Evolutionary conservation across 2,797 vertebrate species (phyloP).

Genomic region (Orestias chungarensis): DNA sequence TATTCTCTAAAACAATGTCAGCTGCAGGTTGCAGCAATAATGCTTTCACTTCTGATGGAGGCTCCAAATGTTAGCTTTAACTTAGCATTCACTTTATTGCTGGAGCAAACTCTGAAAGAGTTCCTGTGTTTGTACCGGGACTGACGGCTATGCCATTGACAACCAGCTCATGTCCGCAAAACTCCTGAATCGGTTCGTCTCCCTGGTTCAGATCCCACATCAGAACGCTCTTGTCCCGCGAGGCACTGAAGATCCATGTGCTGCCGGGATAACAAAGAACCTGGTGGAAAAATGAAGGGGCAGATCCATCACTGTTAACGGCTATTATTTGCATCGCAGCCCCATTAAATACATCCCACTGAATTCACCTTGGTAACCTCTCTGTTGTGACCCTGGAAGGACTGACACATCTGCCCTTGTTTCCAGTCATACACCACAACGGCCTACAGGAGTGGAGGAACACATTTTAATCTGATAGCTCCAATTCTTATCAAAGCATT

Average conservation of each 20-base stretch:
- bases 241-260: conserved; percentile 90
- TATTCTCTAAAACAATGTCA: too few species aligned
- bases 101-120: conserved; percentile 5
- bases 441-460: conserved; percentile 68
- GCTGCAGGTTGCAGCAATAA: too few species aligned
- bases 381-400: conserved; percentile 86
- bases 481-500: conserved; percentile 1
- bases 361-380: conserved; percentile 93
- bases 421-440: conserved; percentile 93
- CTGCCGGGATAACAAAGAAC: conserved; percentile 83
- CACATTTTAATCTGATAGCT: conserved; percentile 1
- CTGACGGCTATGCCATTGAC: conserved; percentile 92
- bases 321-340: conserved; percentile 10
- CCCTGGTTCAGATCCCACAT: conserved; percentile 90
- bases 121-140: conserved; percentile 80
- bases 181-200: conserved; percentile 82
- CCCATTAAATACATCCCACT: conserved; percentile 36
- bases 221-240: conserved; percentile 88
- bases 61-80: too few species aligned
- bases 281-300: conserved; percentile 65
- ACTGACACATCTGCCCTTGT: conserved; percentile 83
- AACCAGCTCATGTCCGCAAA: conserved; percentile 89
- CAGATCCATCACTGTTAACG: conserved; percentile 1
- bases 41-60: too few species aligned
- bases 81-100: too few species aligned